phyloP scores from a whole-genome alignment of 2,113 vertebrate genomes.

The Caracal caracal region DNA sequence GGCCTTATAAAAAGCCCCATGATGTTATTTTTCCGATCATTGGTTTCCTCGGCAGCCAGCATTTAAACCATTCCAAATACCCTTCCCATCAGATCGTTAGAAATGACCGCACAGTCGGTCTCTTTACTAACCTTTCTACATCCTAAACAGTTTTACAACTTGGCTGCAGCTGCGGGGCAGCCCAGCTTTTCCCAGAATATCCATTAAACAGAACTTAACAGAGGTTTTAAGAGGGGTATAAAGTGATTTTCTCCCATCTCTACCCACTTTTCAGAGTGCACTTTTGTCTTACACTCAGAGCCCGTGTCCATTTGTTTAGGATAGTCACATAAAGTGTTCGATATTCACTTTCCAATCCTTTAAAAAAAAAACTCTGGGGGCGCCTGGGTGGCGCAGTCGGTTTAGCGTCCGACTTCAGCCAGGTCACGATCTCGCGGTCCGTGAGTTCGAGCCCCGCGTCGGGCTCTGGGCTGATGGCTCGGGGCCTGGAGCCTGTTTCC shows the following conservation, averaged over 20 bases:
- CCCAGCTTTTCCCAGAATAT: neutral
- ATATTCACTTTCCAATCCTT: neutral
- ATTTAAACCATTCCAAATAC: neutral
- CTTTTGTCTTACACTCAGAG: neutral
- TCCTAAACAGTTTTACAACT: slow-evolving; percentile 35
- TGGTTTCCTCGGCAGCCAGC: slow-evolving; percentile 41
- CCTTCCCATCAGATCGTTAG: neutral
- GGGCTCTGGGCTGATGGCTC: too few relatives aligned
- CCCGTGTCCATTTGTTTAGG: neutral
- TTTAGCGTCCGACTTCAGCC: too few relatives aligned
- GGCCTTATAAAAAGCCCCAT: slow-evolving; percentile 49
- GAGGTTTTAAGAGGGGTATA: neutral
- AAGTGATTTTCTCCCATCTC: neutral
- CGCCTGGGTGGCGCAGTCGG: too few relatives aligned
- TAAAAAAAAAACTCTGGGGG: too few relatives aligned
- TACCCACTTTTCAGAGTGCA: neutral
- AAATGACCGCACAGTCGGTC: neutral
- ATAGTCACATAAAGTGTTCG: neutral
- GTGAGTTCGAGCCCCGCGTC: too few relatives aligned
- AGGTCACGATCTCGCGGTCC: too few relatives aligned
- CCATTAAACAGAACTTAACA: neutral
- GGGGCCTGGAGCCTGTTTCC: too few relatives aligned
- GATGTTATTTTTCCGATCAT: slow-evolving; percentile 36
- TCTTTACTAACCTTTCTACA: neutral
- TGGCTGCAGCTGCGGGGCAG: slow-evolving; percentile 3